A percentile compares a stretch with the other conserved stretches of the same genome.
Conservation (phyloP, 23 tunicate genomes). For the Halocynthia aurantium region DNA sequence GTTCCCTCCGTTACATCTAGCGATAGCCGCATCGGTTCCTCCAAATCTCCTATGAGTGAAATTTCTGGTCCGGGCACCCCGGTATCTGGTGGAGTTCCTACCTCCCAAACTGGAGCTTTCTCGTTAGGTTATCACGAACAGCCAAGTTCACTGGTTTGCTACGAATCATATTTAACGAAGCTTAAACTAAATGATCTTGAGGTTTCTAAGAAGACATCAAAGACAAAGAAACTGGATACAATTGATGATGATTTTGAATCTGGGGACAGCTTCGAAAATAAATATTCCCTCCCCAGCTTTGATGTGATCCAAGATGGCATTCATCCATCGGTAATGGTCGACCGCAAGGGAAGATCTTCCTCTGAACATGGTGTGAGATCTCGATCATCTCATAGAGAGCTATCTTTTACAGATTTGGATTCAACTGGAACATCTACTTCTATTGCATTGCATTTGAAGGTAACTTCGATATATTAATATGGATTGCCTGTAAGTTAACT, state of each 20-base stretch:
- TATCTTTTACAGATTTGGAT: constrained; percentile 18
- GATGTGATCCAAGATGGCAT: constrained; percentile 5
- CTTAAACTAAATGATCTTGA: neutral
- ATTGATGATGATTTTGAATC: neutral
- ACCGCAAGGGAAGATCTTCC: neutral
- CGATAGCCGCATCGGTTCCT: no score
- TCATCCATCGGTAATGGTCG: constrained; percentile 21
- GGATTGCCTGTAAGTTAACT: no score
- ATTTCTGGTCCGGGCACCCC: no score
- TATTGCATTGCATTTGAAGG: constrained; percentile 11
- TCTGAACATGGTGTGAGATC: neutral
- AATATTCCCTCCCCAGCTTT: constrained; percentile 9
- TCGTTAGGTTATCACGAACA: no score
- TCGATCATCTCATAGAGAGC: constrained; percentile 5
- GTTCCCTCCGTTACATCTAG: no score
- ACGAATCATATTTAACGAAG: constrained; percentile 5
- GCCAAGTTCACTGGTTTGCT: neutral
- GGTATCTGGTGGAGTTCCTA: no score
- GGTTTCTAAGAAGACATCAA: neutral
- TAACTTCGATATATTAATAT: neutral
- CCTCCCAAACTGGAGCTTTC: no score
- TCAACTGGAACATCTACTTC: constrained; percentile 16
- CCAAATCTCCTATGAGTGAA: no score
- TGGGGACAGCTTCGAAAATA: constrained; percentile 5
- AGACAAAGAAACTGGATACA: neutral